These are phyloP conservation scores for Clupea harengus DNA, from an alignment of 2,113 vertebrate genomes.

Conservation along the genomic window DNA sequence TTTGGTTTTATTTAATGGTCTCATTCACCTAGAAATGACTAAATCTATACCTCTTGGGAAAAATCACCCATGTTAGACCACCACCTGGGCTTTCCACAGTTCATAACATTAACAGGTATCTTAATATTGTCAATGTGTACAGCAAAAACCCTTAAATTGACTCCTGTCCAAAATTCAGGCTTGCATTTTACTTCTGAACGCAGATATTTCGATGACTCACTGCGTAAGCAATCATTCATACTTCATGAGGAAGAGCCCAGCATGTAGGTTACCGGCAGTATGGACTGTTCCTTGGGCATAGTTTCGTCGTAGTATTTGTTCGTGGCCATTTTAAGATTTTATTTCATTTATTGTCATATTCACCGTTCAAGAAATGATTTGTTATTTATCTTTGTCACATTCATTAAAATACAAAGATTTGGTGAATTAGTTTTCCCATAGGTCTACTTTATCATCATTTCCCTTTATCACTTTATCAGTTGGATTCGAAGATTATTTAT, in stretches of 20 bases:
- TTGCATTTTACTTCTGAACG: background rate
- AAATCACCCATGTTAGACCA: background rate
- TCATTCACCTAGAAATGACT: no score
- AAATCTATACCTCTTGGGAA: background rate
- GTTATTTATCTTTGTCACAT: background rate
- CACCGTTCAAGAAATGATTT: background rate
- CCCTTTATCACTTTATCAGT: background rate
- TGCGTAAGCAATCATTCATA: background rate
- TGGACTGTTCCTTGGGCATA: background rate
- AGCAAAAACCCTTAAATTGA: background rate
- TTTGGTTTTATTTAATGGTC: no score
- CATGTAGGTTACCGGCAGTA: background rate
- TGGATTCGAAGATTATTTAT: background rate
- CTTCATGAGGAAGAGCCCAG: background rate
- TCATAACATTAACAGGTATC: background rate
- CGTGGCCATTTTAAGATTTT: background rate
- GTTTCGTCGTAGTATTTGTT: background rate
- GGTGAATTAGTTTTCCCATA: background rate
- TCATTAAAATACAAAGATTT: background rate
- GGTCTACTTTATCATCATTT: background rate
- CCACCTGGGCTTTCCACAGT: background rate
- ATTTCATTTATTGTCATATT: background rate
- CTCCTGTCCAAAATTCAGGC: background rate
- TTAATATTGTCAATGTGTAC: background rate
- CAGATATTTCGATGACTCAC: background rate